Base-by-base conservation (phyloP, 2,113 vertebrate species). In the Tursiops truncatus region DNA sequence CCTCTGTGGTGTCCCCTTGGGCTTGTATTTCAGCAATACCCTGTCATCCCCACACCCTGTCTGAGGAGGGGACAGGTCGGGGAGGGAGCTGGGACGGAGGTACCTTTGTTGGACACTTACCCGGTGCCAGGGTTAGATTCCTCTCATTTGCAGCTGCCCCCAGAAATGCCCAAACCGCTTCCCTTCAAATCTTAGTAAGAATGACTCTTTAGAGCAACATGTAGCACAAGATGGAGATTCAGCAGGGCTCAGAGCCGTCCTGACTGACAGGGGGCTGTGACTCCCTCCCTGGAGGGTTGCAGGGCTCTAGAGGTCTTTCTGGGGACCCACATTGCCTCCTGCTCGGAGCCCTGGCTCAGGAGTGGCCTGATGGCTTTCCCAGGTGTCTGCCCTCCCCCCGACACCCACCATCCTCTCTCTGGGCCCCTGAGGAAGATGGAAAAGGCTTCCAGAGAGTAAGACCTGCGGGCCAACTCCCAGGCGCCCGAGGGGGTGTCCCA, bases 391-490 rank as follows among this genome's bases (percentile, higher is more conserved):
- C 38, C 23, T 63, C 53, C 26, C 6, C 2, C 20, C 0, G 0
- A 17, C 65, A 14, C 15, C 56, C 20, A 7, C 21, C 28, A 17
- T 36, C 81, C 71, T 91, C 26, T 65, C 31, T 1, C 63, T 47
- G 70, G 71, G 47, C 44, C 26, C 63, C 58, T 5, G 13, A 33
- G 31, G 68, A 28, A 50, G 74, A 5, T 0, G 2, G 56, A 25
- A 74, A 56, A 12, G 18, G 41, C 56, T 53, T 60, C n/a, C 74
- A 15, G 68, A 20, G 73, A 3, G 0, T 3, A 44, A 41, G n/a
- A 58, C 62, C 74, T 4, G 0, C 4, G 0, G 8, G 18, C 7
- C 0, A 2, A 7, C 44, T 28, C 17, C 0, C 0, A 0, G 63
- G 18, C 0, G 1, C 63, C 50, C 0, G 0, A 28, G 38, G 23